Conservation (phyloP, 1,140 invertebrate species). For the Orussus abietinus region DNA sequence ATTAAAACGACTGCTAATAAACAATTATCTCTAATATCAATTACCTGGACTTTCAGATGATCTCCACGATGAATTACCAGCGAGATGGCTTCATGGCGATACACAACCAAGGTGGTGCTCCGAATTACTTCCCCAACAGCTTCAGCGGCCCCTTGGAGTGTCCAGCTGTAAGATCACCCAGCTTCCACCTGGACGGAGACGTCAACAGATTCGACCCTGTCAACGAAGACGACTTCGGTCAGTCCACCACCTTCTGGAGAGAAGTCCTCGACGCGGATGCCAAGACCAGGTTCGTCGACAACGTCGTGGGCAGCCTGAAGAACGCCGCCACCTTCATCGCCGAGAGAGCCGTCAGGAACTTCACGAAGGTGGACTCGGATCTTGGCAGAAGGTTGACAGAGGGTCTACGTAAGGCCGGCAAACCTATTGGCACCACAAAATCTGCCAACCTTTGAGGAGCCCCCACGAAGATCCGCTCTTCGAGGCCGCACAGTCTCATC, state of each 20-base stretch:
- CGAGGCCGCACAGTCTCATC: no score
- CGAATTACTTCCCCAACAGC: conserved; percentile 96
- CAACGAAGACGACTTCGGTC: conserved; percentile 88
- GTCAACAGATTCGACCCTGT: conserved; percentile 73
- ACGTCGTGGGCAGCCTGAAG: conserved; percentile 75
- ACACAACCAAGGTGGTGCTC: conserved; percentile 71
- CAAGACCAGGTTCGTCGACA: conserved; percentile 69
- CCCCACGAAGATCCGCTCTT: no score
- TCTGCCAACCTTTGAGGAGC: conserved; percentile 36
- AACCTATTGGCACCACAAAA: conserved; percentile 46
- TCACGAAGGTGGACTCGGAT: conserved; percentile 64
- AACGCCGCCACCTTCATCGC: conserved; percentile 82
- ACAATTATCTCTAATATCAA: not conserved
- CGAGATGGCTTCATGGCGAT: conserved; percentile 77
- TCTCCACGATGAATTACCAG: conserved; percentile 70
- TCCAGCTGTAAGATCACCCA: conserved; percentile 39
- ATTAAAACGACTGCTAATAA: not conserved
- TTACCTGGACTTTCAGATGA: conserved; percentile 31
- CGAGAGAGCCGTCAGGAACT: conserved; percentile 76
- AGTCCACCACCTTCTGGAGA: conserved; percentile 77
- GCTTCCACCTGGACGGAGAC: conserved; percentile 58
- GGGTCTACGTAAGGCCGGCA: conserved; percentile 57
- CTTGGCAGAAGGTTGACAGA: conserved; percentile 65
- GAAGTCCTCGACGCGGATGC: conserved; percentile 73
- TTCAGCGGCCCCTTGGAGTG: conserved; percentile 75